Evolutionary conservation across 2,888 invertebrate species (phyloP), one percentile per base, ranked within the genome.

Genomic region (Lepeophtheirus nordmannii): DNA sequence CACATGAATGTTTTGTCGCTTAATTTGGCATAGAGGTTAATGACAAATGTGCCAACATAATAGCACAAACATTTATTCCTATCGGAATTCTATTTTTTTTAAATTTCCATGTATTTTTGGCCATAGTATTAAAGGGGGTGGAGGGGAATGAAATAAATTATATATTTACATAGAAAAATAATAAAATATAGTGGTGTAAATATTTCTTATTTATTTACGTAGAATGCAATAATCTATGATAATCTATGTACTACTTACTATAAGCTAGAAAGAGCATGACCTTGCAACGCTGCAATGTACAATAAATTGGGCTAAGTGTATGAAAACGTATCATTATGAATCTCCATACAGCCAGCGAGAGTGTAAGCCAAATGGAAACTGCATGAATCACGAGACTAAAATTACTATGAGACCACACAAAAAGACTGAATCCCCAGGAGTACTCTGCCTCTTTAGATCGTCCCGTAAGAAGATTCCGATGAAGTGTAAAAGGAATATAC

Each of bases 311-410:
- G 10, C 20, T 53, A 17, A 63, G 56, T 14, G 46, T 63, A 53
- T 63, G 46, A 53, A 30, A 63, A 11, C 38, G 12, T 14, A 63
- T 63, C 63, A 63, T 63, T 14, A 63, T 63, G 56, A 63, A 92
- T 7, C 94, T 81, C 89, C 94, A 96, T 10, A 93, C 85, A 0
- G 94, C 94, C 68, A 96, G 76, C 0, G 88, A 87, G 1, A 94
- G 87, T 0, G 94, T 94, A 71, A 94, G 76, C 83, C 89, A 92
- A 70, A 92, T 92, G 1, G 92, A 89, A 69, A 92, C 87, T 1
- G 93, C 92, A 75, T 89, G 89, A 70, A 87, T 81, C 58, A 86
- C 82, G 74, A 92, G 90, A 30, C 87, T 84, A 75, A 91, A 91
- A 73, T 89, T 85, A 37, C 89, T 89, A 75, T 93, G 92, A 72